These are phyloP conservation scores for Netelia inedita DNA, from an alignment of 2,888 invertebrate genomes.

Conservation along the genomic window DNA sequence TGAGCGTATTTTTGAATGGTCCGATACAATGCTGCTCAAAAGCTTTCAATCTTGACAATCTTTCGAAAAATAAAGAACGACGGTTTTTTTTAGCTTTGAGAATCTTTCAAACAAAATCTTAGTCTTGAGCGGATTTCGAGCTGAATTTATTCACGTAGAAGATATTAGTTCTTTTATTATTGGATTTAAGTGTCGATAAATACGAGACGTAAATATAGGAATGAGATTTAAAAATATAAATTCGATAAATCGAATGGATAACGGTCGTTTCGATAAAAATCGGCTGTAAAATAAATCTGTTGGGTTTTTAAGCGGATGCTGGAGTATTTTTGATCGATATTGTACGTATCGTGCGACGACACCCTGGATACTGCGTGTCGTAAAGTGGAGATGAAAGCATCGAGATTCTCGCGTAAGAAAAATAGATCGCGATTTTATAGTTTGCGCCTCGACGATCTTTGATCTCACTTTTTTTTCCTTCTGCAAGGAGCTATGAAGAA, in stretches of 20 bases:
- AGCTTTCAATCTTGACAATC: background rate
- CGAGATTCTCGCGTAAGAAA: slow-evolving; percentile 26
- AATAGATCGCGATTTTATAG: slow-evolving; percentile 22
- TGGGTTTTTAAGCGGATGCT: background rate
- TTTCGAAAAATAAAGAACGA: background rate
- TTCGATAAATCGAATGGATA: too few species aligned
- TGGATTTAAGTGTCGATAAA: too few species aligned
- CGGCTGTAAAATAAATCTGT: background rate
- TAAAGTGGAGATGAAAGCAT: slow-evolving; percentile 47
- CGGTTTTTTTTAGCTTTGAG: background rate
- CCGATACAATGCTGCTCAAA: slow-evolving; percentile 31
- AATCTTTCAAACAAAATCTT: background rate
- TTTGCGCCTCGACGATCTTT: slow-evolving; percentile 1
- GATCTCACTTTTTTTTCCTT: background rate
- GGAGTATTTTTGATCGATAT: background rate
- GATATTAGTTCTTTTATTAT: too few species aligned
- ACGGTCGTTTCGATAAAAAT: background rate
- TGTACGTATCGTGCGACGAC: slow-evolving; percentile 16
- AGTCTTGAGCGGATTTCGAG: too few species aligned
- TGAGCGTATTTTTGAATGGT: slow-evolving; percentile 27
- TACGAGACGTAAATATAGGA: too few species aligned
- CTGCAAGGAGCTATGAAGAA: background rate
- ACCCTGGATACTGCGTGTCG: slow-evolving; percentile 16
- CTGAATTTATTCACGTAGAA: too few species aligned
- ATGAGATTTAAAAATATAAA: too few species aligned